Conservation (phyloP, 2,797 vertebrate genomes). For the Phrynocephalus guinanensis region DNA sequence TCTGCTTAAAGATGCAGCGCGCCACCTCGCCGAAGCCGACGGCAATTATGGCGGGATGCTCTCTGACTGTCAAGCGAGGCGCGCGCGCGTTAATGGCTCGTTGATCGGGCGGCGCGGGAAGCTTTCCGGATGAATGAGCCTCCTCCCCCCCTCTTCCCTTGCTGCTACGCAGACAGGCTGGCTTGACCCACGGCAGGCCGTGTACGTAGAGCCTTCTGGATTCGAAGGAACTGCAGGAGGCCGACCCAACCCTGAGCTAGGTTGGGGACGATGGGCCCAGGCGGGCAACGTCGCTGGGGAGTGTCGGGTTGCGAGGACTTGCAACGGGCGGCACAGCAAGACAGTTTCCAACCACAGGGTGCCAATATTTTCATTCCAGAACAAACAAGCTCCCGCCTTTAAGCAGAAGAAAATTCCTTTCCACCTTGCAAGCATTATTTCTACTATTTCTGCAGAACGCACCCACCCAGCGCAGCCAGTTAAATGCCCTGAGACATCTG, state of each 20-base stretch:
- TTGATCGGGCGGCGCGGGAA: constrained; percentile 4
- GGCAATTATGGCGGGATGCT: constrained; percentile 57
- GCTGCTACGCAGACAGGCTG: background rate
- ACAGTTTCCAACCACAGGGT: no score
- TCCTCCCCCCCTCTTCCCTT: constrained; percentile 29
- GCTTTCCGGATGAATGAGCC: constrained; percentile 50
- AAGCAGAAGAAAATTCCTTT: no score
- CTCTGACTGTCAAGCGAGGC: constrained; percentile 6
- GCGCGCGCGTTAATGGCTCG: constrained; percentile 14
- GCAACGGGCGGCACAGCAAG: no score
- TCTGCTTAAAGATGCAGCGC: constrained; percentile 29
- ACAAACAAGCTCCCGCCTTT: background rate
- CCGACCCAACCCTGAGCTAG: no score
- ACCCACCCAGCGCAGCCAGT: no score
- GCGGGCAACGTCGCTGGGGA: no score
- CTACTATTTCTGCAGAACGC: background rate
- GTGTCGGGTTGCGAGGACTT: no score
- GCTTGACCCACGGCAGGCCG: background rate
- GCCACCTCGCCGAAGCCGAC: constrained; percentile 48
- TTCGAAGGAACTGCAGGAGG: no score
- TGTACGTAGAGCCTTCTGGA: background rate
- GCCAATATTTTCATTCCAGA: no score
- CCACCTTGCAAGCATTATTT: background rate
- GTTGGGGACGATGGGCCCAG: no score
- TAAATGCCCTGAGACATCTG: no score